These are phyloP conservation scores for Heliconius hortense DNA, from an alignment of 2,888 invertebrate species.

Conservation along the genomic window DNA sequence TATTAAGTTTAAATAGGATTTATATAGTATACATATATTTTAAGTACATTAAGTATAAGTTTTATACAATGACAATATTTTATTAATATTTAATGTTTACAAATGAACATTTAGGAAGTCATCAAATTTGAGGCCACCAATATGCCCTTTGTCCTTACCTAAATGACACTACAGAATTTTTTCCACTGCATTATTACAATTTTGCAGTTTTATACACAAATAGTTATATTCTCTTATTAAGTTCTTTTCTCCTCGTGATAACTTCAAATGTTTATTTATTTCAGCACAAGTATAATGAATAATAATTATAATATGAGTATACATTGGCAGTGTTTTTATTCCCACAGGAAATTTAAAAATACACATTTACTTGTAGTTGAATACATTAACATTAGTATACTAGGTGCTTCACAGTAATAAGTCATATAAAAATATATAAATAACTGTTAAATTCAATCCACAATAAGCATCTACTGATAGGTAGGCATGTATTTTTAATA, in stretches of 20 bases:
- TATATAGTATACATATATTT: constrained; percentile 5
- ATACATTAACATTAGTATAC: neutral
- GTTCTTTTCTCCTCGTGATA: neutral
- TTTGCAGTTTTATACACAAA: neutral
- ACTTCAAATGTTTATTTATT: neutral
- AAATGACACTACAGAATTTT: no score
- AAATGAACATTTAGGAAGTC: neutral
- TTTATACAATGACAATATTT: neutral
- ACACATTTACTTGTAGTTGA: neutral
- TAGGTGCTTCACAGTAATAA: constrained; percentile 22
- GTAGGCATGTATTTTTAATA: constrained; percentile 22
- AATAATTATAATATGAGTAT: constrained; percentile 18
- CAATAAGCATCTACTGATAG: constrained; percentile 16
- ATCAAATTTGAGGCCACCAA: neutral
- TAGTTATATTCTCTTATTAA: neutral
- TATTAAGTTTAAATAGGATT: constrained; percentile 4
- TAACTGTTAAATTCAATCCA: neutral
- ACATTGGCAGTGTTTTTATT: constrained; percentile 5
- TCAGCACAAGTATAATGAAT: neutral
- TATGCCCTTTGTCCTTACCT: no score
- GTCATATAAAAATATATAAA: constrained; percentile 35
- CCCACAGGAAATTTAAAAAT: constrained; percentile 6
- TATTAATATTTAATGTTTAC: neutral
- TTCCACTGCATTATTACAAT: neutral
- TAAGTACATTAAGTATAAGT: constrained; percentile 14